Conservation (phyloP, 1,140 invertebrate species). For the Eubasilissa regina region DNA sequence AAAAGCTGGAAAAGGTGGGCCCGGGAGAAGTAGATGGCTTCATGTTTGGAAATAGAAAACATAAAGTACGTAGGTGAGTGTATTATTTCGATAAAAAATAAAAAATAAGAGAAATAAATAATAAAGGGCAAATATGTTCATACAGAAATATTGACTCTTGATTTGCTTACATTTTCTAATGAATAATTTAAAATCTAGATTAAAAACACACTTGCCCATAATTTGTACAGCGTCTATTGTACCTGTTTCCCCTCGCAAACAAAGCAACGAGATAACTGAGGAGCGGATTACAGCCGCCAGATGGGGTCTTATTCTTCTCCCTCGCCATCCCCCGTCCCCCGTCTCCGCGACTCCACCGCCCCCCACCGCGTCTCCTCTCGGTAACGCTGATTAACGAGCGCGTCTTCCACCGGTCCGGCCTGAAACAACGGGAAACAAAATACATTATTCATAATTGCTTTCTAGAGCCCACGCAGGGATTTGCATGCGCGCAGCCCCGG, state of each 20-base stretch:
- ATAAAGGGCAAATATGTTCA: too few species aligned
- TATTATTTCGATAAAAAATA: too few species aligned
- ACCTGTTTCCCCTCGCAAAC: slow-evolving; percentile 25
- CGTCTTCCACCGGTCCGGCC: slow-evolving; percentile 46
- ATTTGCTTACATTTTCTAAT: neutral
- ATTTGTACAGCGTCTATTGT: neutral
- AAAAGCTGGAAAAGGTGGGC: too few species aligned
- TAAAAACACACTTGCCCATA: slow-evolving; percentile 5
- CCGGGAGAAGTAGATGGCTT: too few species aligned
- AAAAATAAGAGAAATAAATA: too few species aligned
- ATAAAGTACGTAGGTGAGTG: too few species aligned
- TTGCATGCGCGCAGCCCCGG: slow-evolving; percentile 26
- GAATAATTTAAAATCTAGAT: neutral
- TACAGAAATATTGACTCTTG: too few species aligned
- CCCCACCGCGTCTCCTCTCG: slow-evolving; percentile 15
- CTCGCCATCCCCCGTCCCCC: slow-evolving; percentile 5
- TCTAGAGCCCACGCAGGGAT: slow-evolving; percentile 31
- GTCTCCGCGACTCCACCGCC: neutral
- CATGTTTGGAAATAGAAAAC: too few species aligned
- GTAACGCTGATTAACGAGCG: slow-evolving; percentile 56
- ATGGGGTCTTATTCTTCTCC: slow-evolving; percentile 50
- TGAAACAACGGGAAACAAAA: slow-evolving; percentile 54
- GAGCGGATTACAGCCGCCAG: slow-evolving; percentile 43
- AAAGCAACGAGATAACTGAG: slow-evolving; percentile 39
- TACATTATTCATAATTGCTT: slow-evolving; percentile 60